Evolutionary conservation across 2,888 invertebrate genomes (phyloP).

Genomic region (Limulus polyphemus): DNA sequence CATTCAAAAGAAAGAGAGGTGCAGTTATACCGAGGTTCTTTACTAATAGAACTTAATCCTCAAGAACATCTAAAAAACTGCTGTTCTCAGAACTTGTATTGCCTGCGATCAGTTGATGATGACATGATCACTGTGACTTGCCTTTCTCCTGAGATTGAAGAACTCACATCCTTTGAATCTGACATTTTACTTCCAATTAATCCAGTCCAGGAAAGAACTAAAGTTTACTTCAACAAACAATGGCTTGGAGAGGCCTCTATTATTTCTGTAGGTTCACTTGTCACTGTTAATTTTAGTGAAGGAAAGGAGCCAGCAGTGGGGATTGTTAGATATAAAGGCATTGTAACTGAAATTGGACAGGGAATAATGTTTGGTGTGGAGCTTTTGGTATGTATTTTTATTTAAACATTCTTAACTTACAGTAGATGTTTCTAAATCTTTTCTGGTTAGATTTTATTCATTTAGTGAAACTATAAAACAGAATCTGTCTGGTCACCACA

Average conservation of each 20-base stretch:
- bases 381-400: constrained; percentile 11
- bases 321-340: constrained; percentile 18
- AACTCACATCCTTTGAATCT: constrained; percentile 18
- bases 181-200: constrained; percentile 19
- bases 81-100: not conserved
- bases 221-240: constrained; percentile 12
- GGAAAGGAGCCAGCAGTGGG: constrained; percentile 19
- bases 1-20: not conserved
- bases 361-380: constrained; percentile 21
- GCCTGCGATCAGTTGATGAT: constrained; percentile 14
- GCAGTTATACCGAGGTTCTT: not conserved
- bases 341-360: constrained; percentile 21
- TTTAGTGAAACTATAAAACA: too few relatives aligned
- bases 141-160: constrained; percentile 12
- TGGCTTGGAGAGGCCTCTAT: constrained; percentile 19
- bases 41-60: not conserved
- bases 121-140: constrained; percentile 19
- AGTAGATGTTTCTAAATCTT: not conserved
- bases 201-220: constrained; percentile 18
- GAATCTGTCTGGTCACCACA: too few relatives aligned
- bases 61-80: not conserved
- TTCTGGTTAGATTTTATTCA: too few relatives aligned
- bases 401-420: not conserved
- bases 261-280: constrained; percentile 20
- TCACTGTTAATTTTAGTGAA: constrained; percentile 18